These are phyloP conservation scores for Beroe ovata DNA, from an alignment of 37 sponge, comb jelly and placozoan species.

Conservation along the genomic window DNA sequence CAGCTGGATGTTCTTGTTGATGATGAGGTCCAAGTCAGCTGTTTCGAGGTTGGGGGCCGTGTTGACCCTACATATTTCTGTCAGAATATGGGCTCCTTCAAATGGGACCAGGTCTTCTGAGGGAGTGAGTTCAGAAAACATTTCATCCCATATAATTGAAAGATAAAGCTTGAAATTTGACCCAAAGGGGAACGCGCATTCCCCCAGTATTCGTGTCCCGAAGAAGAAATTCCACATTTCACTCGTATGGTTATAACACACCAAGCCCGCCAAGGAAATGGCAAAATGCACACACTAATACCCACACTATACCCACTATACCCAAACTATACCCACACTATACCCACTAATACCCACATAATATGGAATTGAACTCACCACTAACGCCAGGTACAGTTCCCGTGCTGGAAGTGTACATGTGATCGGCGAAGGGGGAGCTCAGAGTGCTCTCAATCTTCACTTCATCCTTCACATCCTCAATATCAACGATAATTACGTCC, in stretches of 20 bases:
- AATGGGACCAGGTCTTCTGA: constrained; percentile 6
- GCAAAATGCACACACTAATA: too few relatives aligned
- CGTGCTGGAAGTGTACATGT: constrained; percentile 40
- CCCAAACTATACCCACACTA: too few relatives aligned
- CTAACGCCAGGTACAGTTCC: constrained; percentile 13
- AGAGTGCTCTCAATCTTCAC: constrained; percentile 20
- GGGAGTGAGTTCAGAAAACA: background rate
- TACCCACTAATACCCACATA: too few relatives aligned
- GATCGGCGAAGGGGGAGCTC: constrained; percentile 6
- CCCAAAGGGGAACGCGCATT: too few relatives aligned
- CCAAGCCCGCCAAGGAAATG: too few relatives aligned
- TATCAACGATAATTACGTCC: constrained; percentile 48
- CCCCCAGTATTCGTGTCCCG: too few relatives aligned
- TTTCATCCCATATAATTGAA: too few relatives aligned
- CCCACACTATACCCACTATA: too few relatives aligned
- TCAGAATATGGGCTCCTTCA: constrained; percentile 27
- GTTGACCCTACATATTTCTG: constrained; percentile 27
- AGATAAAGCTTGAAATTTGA: too few relatives aligned
- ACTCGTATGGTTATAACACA: too few relatives aligned
- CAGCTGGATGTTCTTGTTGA: constrained; percentile 61
- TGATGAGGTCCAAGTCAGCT: background rate
- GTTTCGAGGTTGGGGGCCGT: background rate
- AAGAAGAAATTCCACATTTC: too few relatives aligned
- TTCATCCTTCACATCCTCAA: constrained; percentile 51
- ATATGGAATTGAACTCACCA: constrained; percentile 17